These are phyloP conservation scores for Agrotis puta DNA, from an alignment of 2,888 invertebrate genomes.

Conservation along the genomic window DNA sequence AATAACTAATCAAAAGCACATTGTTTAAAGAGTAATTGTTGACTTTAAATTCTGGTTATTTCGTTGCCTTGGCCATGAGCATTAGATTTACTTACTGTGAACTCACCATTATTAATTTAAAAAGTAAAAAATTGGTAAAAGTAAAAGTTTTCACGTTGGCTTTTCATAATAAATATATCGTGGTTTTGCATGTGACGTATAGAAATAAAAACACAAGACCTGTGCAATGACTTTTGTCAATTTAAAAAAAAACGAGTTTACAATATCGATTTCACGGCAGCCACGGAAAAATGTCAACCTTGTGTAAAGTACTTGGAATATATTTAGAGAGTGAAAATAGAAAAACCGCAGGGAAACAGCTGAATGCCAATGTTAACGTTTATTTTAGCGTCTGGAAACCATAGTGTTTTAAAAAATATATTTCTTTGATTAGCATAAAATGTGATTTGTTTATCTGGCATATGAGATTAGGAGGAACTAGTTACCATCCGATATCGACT, in stretches of 20 bases:
- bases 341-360: conserved; percentile 83
- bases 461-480: conserved; percentile 8
- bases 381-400: conserved; percentile 79
- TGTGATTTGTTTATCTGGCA: conserved; percentile 12
- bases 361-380: conserved; percentile 88
- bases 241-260: conserved; percentile 69
- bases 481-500: conserved; percentile 11
- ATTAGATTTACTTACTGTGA: background rate
- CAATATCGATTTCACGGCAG: conserved; percentile 71
- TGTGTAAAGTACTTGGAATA: conserved; percentile 78
- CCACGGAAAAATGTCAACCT: conserved; percentile 82
- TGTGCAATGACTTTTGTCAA: conserved; percentile 57
- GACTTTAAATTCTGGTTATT: too few species aligned
- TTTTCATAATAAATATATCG: background rate
- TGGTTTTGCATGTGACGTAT: conserved; percentile 18
- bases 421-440: conserved; percentile 31
- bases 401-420: conserved; percentile 54
- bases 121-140: background rate
- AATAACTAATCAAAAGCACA: background rate
- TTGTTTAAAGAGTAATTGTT: background rate
- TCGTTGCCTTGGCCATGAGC: too few species aligned
- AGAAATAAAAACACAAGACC: conserved; percentile 39
- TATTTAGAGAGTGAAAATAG: conserved; percentile 85
- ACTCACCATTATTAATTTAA: conserved; percentile 15
- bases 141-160: background rate